Evolutionary conservation across 2,113 vertebrate species (phyloP), one percentile per base, ranked within the genome.

Genomic region (Nerophis ophidion): DNA sequence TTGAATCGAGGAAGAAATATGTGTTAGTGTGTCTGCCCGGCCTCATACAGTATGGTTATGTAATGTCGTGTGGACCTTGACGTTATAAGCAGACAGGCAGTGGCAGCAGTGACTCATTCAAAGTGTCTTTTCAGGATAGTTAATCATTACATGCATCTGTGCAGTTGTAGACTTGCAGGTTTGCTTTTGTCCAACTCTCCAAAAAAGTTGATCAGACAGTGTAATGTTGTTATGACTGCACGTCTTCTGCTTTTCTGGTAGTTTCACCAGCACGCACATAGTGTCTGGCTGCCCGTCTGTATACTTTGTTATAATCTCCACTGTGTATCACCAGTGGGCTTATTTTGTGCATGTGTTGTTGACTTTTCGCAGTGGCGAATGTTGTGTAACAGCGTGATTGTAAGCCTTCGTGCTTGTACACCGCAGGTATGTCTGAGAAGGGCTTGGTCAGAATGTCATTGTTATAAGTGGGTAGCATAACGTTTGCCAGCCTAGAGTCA

Each of bases 371-470:
- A 8, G 60, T 60, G 38, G 55, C 48, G 57, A 9, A 13, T 16
- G 40, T 84, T 78, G 66, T 70, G 82, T 62, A 81, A 81, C 35
- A 57, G 65, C 40, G 61, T 57, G 63, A 74, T 62, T 71, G 55
- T 76, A 19, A 65, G 72, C 75, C 58, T 46, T 58, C 62, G 74
- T 1, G 26, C 38, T 58, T 46, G 48, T 59, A 66, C 40, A 78
- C 80, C 82, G 66, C 84, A 82, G 71, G 82, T 77, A 86, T 86
- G 72, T 82, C 63, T 72, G 58, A 46, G 35, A 40, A 71, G 52
- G 63, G 61, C 60, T 61, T 46, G 0, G 66, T 48, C 68, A 48
- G 52, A 13, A 57, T 66, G 47, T 68, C 55, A 17, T 42, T 65
- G 63, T 33, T 59, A 38, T 9, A n/a, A 59, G 15, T 47, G 46